These are phyloP conservation scores for Nasua narica DNA, from an alignment of 2,797 vertebrate genomes.

Conservation along the genomic window DNA sequence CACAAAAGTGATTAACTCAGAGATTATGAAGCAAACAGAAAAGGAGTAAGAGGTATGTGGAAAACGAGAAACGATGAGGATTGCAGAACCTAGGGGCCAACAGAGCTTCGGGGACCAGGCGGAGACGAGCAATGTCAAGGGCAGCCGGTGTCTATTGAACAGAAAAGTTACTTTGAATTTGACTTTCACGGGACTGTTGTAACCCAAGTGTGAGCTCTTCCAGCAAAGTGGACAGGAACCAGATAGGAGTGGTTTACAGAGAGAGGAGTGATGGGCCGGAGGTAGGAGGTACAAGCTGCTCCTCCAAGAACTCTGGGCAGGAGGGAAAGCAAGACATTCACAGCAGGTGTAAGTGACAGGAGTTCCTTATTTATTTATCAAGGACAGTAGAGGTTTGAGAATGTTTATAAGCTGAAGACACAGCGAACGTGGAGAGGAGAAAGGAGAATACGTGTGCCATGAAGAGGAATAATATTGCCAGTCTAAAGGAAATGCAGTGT, in stretches of 20 bases:
- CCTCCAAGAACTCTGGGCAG: neutral
- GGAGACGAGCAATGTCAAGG: neutral
- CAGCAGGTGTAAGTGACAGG: neutral
- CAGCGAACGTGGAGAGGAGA: neutral
- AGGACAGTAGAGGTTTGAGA: neutral
- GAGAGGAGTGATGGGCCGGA: neutral
- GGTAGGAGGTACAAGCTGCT: neutral
- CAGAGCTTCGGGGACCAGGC: neutral
- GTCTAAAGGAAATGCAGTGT: neutral
- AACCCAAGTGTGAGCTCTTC: neutral
- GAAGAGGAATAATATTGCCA: neutral
- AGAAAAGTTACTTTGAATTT: neutral
- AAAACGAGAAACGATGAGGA: neutral
- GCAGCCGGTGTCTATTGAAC: neutral
- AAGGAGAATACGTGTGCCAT: neutral
- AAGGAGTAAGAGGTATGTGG: neutral
- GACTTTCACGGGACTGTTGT: neutral
- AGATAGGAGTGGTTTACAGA: neutral
- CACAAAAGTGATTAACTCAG: neutral
- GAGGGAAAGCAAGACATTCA: neutral
- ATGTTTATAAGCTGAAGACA: neutral
- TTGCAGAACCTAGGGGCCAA: neutral
- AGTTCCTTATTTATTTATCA: neutral
- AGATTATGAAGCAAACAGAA: neutral
- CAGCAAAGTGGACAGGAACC: neutral